phyloP scores from a whole-genome alignment of 2,113 vertebrate species.

The Hiodon alosoides region DNA sequence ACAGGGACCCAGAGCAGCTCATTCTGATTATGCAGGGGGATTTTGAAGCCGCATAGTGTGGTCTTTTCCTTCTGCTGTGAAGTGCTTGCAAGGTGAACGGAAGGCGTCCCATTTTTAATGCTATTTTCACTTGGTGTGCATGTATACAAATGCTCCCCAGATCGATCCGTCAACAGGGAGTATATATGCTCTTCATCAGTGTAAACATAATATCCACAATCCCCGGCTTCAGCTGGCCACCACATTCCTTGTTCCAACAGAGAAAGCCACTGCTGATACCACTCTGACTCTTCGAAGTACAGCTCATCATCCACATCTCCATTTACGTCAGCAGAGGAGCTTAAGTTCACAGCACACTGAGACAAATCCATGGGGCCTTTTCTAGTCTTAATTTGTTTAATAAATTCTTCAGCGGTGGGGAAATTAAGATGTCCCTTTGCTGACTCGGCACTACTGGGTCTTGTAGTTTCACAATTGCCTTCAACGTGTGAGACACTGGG shows the following conservation, averaged over 20 bases:
- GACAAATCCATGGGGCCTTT: conserved; percentile 83
- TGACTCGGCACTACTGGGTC: conserved; percentile 41
- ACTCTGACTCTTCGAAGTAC: conserved; percentile 65
- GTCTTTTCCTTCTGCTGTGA: conserved; percentile 63
- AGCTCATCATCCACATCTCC: conserved; percentile 51
- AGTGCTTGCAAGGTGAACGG: conserved; percentile 57
- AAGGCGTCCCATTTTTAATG: conserved; percentile 60
- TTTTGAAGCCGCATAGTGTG: conserved; percentile 82
- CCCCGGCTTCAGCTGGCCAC: conserved; percentile 85
- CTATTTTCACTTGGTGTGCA: conserved; percentile 67
- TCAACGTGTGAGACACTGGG: conserved; percentile 50
- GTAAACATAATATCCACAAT: conserved; percentile 89
- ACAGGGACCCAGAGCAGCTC: conserved; percentile 62
- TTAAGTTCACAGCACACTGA: conserved; percentile 67
- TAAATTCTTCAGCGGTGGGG: conserved; percentile 59
- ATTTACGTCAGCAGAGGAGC: conserved; percentile 36
- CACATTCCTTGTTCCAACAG: conserved; percentile 83
- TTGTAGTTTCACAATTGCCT: conserved; percentile 47
- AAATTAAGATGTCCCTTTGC: conserved; percentile 51
- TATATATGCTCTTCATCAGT: conserved; percentile 82
- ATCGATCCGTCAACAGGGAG: conserved; percentile 83
- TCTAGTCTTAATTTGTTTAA: conserved; percentile 61
- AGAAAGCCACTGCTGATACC: conserved; percentile 85
- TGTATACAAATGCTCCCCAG: conserved; percentile 79
- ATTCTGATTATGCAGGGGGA: conserved; percentile 66